Evolutionary conservation across 2,797 vertebrate species (phyloP).

Genomic region (Acrossocheilus fasciatus): DNA sequence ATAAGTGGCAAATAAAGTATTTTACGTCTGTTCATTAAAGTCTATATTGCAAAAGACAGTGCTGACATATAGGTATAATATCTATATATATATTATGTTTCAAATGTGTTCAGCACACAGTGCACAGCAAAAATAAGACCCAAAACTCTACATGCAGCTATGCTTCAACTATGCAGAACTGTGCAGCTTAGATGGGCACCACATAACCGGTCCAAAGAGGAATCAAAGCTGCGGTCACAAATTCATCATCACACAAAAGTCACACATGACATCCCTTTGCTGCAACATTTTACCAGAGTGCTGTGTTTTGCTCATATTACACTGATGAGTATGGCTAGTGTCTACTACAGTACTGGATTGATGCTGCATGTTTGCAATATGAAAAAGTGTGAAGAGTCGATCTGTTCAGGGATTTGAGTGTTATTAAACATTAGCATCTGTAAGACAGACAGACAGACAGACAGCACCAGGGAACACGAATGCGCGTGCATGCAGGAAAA

Average conservation of each 20-base stretch:
- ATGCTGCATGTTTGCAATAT: not conserved
- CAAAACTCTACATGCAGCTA: not conserved
- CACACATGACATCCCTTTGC: not conserved
- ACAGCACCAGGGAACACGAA: not conserved
- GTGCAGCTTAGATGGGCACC: not conserved
- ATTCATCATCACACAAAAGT: not conserved
- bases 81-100: too few relatives aligned
- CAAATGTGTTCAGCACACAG: not conserved
- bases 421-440: conserved; percentile 24
- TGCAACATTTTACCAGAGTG: not conserved
- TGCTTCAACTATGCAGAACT: not conserved
- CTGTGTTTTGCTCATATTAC: not conserved
- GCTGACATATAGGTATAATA: not conserved
- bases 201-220: not conserved
- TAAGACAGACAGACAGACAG: not conserved
- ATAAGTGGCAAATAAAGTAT: not conserved
- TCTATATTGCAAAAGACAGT: not conserved
- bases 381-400: not conserved
- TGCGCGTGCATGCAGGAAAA: not conserved
- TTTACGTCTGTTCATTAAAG: not conserved
- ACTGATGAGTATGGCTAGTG: not conserved
- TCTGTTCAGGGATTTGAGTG: not conserved
- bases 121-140: not conserved
- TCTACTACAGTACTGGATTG: not conserved
- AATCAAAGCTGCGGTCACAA: not conserved